Evolutionary conservation across 2,113 vertebrate species (phyloP).

Genomic region (Phyllopteryx taeniolatus): DNA sequence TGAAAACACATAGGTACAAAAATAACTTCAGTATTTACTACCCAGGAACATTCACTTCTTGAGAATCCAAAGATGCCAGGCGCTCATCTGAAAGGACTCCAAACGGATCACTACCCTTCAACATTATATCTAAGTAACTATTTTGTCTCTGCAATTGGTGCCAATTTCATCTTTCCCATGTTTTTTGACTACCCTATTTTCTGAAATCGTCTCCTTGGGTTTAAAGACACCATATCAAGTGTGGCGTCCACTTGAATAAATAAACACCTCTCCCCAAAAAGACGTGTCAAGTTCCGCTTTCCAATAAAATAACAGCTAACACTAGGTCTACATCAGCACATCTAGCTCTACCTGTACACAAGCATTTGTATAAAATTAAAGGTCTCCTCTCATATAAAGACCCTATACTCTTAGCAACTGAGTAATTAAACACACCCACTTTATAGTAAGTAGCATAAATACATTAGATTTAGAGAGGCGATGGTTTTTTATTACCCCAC

Average conservation of each 20-base stretch:
- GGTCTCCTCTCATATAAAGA: neutral
- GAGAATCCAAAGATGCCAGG: neutral
- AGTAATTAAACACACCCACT: neutral
- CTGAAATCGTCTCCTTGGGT: no score
- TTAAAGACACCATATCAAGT: no score
- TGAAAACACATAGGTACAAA: slow-evolving; percentile 45
- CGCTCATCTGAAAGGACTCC: neutral
- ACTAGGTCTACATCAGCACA: no score
- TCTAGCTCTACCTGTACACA: neutral
- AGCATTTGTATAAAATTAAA: neutral
- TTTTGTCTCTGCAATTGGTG: no score
- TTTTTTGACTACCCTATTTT: no score
- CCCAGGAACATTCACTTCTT: neutral
- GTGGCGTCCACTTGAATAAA: no score
- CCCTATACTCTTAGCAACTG: neutral
- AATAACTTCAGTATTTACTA: neutral
- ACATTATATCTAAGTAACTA: no score
- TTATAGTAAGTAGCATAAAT: neutral
- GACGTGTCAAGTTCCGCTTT: neutral
- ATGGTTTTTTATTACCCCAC: neutral
- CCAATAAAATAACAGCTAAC: no score
- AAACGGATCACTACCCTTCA: neutral
- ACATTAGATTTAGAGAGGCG: neutral
- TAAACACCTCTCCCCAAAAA: no score
- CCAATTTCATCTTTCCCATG: no score